Base-by-base conservation (phyloP, 1,140 invertebrate genomes). In the Nasonia giraulti region DNA sequence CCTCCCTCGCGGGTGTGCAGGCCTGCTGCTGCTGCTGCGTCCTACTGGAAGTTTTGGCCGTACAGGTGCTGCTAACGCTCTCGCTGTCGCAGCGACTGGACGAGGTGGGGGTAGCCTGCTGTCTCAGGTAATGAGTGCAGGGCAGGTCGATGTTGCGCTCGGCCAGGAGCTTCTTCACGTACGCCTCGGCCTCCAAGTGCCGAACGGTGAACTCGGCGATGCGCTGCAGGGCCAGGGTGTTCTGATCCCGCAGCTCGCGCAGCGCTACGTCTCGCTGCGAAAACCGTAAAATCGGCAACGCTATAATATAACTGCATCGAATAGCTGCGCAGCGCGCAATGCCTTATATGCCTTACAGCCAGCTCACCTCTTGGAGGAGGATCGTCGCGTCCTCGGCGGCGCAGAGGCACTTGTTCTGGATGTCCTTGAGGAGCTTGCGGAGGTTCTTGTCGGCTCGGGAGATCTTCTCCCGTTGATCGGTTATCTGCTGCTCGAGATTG, bases 121-220 rank as follows among this genome's bases (percentile, higher is more conserved):
- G 90, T 73, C 86, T 88, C 12, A 89, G 79, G 71, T 89, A 86
- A 76, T 89, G 87, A 66, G 87, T 83, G 31, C 84, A 86, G 2
- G 92, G 92, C 27, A 93, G 78, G 7, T 87, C 78, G 23, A 93
- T 92, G 47, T 90, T 90, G 23, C 88, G 89, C 4, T 88, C 85
- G 0, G 85, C 44, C 1, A 93, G 66, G 2, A 93, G 88, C 73
- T 92, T 92, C 81, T 92, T 92, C 7, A 93, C 85, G 66, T 93
- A 93, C 27, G 86, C 78, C 80, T 93, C 92, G 23, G 89, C 90
- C 87, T 93, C 92, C 17, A 92, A 80, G 33, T 93, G 90, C 62
- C 91, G 89, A 78, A 93, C 91, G 44, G 91, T 92, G 31, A 93
- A 92, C 84, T 93, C 92, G 8, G 90, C 87, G 10, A 93, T 88